Base-by-base conservation (phyloP, 2,113 vertebrate species). In the Embiotoca jacksoni region DNA sequence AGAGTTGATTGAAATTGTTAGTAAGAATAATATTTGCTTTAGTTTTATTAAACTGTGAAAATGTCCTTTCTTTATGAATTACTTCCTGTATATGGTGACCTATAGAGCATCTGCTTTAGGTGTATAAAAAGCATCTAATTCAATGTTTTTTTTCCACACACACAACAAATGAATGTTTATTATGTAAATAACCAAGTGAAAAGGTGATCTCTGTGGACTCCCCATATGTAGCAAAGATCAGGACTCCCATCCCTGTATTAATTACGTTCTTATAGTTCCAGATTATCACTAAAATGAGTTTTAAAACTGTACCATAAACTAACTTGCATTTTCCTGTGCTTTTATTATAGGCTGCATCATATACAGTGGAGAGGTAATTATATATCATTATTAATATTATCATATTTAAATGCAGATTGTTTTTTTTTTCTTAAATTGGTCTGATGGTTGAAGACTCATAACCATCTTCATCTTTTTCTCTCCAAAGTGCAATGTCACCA, bases 311-410 rank as follows among this genome's bases (percentile, higher is more conserved):
- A 53, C 1, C 30, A 31, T 56, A 1, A 49, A 64, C 2, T 81
- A 3, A 80, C 79, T 14, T 54, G 5, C 5, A 44, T 62, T 30
- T 53, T 6, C 15, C 23, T 85, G 1, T 65, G 9, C 11, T 67
- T 73, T 74, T 44, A 3, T 79, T 44, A 15, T 4, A 95, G 94
- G 78, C 35, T 95, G 94, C 79, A 47, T 74, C 69, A 84, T 90
- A 13, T 88, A 89, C 88, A 78, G 58, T 13, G 76, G 83, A 62
- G 1, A 87, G 90, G 94, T 94, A 87, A 94, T 55, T 81, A 16
- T 44, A 30, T 65, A 1, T 37, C 5, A 37, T 74, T 55, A 66
- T 47, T 0, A 23, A 3, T 60, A 23, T 23, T 23, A 23, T 23
- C 1, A 23, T 23, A 23, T 23, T 1, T 23, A 23, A 23, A 23